Evolutionary conservation across 2,113 vertebrate species (phyloP).

Genomic region (Petromus typicus): DNA sequence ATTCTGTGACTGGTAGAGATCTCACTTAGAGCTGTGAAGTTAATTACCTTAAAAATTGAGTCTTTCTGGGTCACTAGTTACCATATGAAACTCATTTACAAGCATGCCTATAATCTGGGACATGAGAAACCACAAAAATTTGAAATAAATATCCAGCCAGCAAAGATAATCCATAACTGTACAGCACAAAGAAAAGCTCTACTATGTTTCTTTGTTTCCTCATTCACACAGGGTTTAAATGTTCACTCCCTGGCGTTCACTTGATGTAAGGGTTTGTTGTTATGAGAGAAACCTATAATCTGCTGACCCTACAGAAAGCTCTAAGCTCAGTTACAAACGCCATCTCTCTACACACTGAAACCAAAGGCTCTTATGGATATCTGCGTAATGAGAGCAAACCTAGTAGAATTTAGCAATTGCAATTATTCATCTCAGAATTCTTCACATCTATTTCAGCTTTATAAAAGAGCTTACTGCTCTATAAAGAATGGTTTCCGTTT

Average conservation of each 20-base stretch:
- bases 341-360: background rate
- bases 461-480: constrained; percentile 61
- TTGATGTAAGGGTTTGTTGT: constrained; percentile 65
- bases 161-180: constrained; percentile 72
- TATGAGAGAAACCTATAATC: constrained; percentile 55
- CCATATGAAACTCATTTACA: constrained; percentile 79
- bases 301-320: constrained; percentile 31
- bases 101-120: constrained; percentile 69
- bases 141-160: constrained; percentile 69
- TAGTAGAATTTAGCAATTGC: constrained; percentile 52
- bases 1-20: constrained; percentile 46
- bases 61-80: constrained; percentile 57
- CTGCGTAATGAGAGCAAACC: constrained; percentile 60
- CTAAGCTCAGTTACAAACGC: constrained; percentile 67
- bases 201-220: constrained; percentile 49
- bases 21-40: constrained; percentile 67
- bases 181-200: constrained; percentile 68
- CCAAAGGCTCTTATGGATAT: constrained; percentile 43
- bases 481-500: constrained; percentile 68
- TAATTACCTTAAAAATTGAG: constrained; percentile 77
- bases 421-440: constrained; percentile 72
- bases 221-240: constrained; percentile 74
- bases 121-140: constrained; percentile 77
- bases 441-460: constrained; percentile 65
- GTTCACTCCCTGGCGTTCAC: constrained; percentile 30